Conservation (phyloP, 2,113 vertebrate genomes). For the human (Homo sapiens) region GRCh38 chr17:32024501-32025000, state of each 20-base stretch:
- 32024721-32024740: conserved; percentile 74
- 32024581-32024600: neutral
- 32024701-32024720: conserved; percentile 78
- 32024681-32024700: neutral
- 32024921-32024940: too few relatives aligned
- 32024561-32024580: too few relatives aligned
- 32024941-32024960: too few relatives aligned
- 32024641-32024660: neutral
- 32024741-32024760: conserved; percentile 51
- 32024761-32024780: neutral
- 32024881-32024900: neutral
- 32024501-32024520: too few relatives aligned
- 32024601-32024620: neutral
- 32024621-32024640: too few relatives aligned
- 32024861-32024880: too few relatives aligned
- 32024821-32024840: neutral
- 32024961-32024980: neutral
- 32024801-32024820: neutral
- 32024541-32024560: too few relatives aligned
- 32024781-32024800: conserved; percentile 63
- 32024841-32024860: neutral
- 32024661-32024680: conserved; percentile 1
- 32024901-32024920: too few relatives aligned
- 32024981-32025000: neutral
- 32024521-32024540: too few relatives aligned